phyloP scores from a whole-genome alignment of 2,888 invertebrate species.

The Escarpia spicata region DNA sequence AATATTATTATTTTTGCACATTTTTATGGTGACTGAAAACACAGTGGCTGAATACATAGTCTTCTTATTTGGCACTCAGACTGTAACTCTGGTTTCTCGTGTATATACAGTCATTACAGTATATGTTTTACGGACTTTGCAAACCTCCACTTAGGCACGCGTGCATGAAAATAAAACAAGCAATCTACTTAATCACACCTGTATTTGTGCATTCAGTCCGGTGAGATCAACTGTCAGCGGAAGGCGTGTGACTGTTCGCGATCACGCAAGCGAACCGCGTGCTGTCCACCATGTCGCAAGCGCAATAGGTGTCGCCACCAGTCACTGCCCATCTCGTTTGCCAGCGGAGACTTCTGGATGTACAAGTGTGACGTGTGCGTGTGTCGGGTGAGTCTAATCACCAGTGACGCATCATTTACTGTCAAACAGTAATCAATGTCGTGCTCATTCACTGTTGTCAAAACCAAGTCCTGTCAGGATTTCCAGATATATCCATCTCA shows the following conservation, averaged over 20 bases:
- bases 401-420: background rate
- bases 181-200: background rate
- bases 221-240: slow-evolving; percentile 73
- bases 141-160: background rate
- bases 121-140: no score
- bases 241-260: slow-evolving; percentile 76
- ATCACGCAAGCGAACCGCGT: slow-evolving; percentile 67
- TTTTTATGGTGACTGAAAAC: no score
- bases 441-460: background rate
- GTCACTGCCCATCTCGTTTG: slow-evolving; percentile 77
- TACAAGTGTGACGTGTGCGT: slow-evolving; percentile 93
- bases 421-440: background rate
- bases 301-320: slow-evolving; percentile 76
- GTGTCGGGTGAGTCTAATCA: slow-evolving; percentile 75
- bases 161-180: background rate
- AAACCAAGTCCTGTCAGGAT: background rate
- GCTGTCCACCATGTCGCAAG: slow-evolving; percentile 80
- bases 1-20: no score
- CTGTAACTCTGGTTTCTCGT: no score
- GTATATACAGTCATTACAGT: no score
- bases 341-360: slow-evolving; percentile 87
- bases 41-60: no score
- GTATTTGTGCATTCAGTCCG: slow-evolving; percentile 47
- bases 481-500: no score
- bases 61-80: no score